These are phyloP conservation scores for Coracopsis vasa DNA, from an alignment of 2,113 vertebrate genomes.

Conservation along the genomic window DNA sequence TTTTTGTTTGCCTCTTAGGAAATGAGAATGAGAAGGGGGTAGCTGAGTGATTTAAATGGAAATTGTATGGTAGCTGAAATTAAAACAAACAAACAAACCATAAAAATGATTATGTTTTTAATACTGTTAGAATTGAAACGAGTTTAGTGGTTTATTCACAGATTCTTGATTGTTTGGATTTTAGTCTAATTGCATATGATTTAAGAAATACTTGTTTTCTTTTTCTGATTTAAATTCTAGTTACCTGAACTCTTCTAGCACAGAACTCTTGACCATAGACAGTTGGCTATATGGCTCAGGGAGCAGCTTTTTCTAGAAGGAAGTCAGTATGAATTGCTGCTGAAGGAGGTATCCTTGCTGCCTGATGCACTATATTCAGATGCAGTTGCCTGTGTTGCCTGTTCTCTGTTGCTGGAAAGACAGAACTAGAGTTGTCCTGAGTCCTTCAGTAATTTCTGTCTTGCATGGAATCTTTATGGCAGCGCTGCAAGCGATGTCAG, in stretches of 20 bases:
- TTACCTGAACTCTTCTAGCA: not conserved
- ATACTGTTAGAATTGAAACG: not conserved
- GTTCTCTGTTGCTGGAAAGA: not conserved
- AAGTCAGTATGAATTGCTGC: not conserved
- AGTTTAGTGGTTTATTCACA: not conserved
- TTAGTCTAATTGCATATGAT: not conserved
- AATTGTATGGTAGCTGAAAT: not conserved
- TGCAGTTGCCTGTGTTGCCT: accelerated
- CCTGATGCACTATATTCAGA: accelerated
- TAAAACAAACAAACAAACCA: not conserved
- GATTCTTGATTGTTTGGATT: not conserved
- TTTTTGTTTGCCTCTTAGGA: not conserved
- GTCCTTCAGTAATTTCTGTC: not conserved
- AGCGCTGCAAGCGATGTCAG: not conserved
- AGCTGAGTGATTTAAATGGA: not conserved
- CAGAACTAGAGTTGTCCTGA: not conserved
- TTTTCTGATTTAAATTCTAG: not conserved
- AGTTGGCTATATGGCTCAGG: not conserved
- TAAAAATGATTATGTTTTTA: not conserved
- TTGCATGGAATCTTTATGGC: not conserved
- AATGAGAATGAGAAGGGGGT: not conserved
- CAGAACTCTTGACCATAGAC: not conserved
- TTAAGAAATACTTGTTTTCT: not conserved
- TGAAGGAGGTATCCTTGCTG: not conserved
- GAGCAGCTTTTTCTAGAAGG: not conserved